These are phyloP conservation scores for Lordiphosa fenestrarum DNA, from an alignment of 2,888 invertebrate species.

Conservation along the genomic window DNA sequence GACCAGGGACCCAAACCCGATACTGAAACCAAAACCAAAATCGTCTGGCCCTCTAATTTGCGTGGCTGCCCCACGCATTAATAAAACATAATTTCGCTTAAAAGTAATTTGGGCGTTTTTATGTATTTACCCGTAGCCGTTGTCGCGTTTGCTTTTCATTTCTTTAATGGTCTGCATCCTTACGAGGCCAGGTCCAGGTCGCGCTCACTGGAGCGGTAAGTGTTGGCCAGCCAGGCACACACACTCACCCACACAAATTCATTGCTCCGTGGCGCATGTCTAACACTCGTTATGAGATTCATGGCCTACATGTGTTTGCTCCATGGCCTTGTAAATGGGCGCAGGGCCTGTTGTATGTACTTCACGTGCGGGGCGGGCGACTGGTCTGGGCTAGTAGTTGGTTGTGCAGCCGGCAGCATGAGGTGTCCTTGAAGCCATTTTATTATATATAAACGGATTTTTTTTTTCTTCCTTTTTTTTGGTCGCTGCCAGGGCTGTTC, in stretches of 20 bases:
- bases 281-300: conserved; percentile 71
- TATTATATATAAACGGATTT: conserved; percentile 68
- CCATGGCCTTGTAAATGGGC: conserved; percentile 70
- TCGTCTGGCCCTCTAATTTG: conserved; percentile 40
- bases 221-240: conserved; percentile 32
- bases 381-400: conserved; percentile 28
- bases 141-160: conserved; percentile 66
- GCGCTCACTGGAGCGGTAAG: conserved; percentile 58
- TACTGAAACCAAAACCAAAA: conserved; percentile 25
- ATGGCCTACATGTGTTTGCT: conserved; percentile 73
- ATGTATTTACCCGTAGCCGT: conserved; percentile 47
- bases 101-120: conserved; percentile 68
- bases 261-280: conserved; percentile 58
- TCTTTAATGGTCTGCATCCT: conserved; percentile 69
- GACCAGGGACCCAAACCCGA: conserved; percentile 11
- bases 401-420: conserved; percentile 38
- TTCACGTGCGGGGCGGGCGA: conserved; percentile 52
- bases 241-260: conserved; percentile 10
- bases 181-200: conserved; percentile 58
- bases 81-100: conserved; percentile 70
- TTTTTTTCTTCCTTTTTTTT: conserved; percentile 16
- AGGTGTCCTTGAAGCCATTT: conserved; percentile 68
- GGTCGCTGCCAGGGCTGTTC: conserved; percentile 42
- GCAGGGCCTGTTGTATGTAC: conserved; percentile 62
- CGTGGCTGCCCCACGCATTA: conserved; percentile 47